Percentiles rank a stretch among this genome's conserved stretches.
These are phyloP conservation scores for Caradrina clavipalpis DNA, from an alignment of 2,888 invertebrate species.

Conservation along the genomic window DNA sequence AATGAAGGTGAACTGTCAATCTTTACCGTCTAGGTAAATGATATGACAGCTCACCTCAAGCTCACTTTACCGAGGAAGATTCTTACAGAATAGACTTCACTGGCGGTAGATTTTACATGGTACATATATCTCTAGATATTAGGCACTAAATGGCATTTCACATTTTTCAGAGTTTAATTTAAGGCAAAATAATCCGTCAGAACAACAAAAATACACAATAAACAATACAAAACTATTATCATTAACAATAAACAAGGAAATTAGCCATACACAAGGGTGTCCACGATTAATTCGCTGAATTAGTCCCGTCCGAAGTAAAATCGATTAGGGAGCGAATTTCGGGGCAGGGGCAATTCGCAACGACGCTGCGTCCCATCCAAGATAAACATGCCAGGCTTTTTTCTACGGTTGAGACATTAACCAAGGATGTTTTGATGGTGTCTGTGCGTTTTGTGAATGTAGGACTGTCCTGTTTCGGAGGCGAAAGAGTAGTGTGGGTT, in stretches of 20 bases:
- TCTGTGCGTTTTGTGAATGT: conserved; percentile 60
- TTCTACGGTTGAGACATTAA: conserved; percentile 90
- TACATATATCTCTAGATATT: too few species aligned
- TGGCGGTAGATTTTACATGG: too few species aligned
- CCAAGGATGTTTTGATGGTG: conserved; percentile 86
- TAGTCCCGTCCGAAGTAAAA: conserved; percentile 88
- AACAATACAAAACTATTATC: conserved; percentile 76
- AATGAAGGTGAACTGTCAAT: too few species aligned
- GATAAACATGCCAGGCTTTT: conserved; percentile 90
- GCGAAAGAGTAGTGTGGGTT: neutral
- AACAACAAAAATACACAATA: conserved; percentile 54
- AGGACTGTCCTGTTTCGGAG: conserved; percentile 48
- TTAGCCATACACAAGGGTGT: conserved; percentile 87
- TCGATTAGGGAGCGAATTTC: conserved; percentile 85
- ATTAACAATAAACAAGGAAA: conserved; percentile 86
- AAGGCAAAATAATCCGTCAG: conserved; percentile 17
- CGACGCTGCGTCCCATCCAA: conserved; percentile 81
- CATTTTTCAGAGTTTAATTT: neutral
- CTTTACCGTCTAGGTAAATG: too few species aligned
- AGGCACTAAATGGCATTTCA: too few species aligned
- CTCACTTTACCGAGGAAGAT: too few species aligned
- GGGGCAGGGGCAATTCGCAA: conserved; percentile 82
- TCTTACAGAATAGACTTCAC: too few species aligned
- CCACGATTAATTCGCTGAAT: conserved; percentile 90
- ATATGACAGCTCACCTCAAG: too few species aligned